phyloP scores from a whole-genome alignment of 2,797 vertebrate genomes.

The Dipus sagitta region DNA sequence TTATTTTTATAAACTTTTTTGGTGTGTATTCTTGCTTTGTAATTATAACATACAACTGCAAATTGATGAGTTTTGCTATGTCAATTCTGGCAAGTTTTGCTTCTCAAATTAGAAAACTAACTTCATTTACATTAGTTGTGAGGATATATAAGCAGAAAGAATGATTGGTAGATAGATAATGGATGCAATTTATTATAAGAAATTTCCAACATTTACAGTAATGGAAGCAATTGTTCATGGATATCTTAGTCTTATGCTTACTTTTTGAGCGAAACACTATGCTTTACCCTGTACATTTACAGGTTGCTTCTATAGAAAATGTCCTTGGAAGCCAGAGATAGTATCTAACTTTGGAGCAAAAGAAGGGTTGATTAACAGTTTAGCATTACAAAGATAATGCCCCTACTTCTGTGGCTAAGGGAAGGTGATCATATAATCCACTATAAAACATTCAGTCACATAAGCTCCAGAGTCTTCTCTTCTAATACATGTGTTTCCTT shows the following conservation, averaged over 20 bases:
- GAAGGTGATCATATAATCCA: too few relatives aligned
- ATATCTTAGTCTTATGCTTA: neutral
- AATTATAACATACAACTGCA: neutral
- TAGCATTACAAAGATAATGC: too few relatives aligned
- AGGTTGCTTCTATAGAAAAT: neutral
- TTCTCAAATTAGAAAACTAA: neutral
- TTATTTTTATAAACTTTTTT: neutral
- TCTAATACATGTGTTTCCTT: too few relatives aligned
- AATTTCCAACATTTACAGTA: neutral
- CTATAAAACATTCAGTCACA: too few relatives aligned
- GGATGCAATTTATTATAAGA: neutral
- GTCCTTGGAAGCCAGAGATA: neutral
- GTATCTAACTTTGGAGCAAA: too few relatives aligned
- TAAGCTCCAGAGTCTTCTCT: too few relatives aligned
- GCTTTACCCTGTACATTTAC: neutral
- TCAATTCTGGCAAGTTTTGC: neutral
- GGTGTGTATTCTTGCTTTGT: neutral
- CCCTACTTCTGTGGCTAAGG: too few relatives aligned
- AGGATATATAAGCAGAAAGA: neutral
- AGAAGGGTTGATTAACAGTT: too few relatives aligned
- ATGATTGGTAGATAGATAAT: neutral
- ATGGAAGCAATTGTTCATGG: neutral
- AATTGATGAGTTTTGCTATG: neutral
- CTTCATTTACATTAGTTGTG: neutral
- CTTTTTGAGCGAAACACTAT: neutral